phyloP scores from a whole-genome alignment of 2,797 vertebrate genomes.

The Sebastolobus alascanus region DNA sequence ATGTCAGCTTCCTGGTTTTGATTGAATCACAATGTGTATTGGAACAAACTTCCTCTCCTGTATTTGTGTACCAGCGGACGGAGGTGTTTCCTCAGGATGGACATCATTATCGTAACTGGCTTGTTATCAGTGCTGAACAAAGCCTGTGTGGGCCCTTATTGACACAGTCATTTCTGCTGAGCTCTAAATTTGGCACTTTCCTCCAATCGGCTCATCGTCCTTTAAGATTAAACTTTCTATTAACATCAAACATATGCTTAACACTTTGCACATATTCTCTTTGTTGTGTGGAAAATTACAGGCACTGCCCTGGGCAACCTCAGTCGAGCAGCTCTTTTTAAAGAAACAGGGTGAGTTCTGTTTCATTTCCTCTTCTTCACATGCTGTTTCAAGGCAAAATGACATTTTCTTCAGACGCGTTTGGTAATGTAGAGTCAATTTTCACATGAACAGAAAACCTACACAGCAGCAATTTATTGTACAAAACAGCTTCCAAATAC shows the following conservation, averaged over 20 bases:
- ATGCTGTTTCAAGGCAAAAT: conserved; percentile 11
- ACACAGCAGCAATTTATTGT: neutral
- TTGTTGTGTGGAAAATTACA: conserved; percentile 27
- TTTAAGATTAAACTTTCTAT: conserved; percentile 41
- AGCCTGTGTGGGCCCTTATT: conserved; percentile 17
- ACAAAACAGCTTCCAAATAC: neutral
- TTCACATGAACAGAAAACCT: neutral
- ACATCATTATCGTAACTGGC: conserved; percentile 12
- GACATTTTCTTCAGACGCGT: neutral
- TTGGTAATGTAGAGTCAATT: neutral
- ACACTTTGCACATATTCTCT: conserved; percentile 34
- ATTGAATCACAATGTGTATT: conserved; percentile 2
- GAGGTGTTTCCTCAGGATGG: conserved; percentile 41
- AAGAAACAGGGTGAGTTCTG: conserved; percentile 18
- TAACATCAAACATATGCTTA: conserved; percentile 57
- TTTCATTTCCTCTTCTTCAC: conserved; percentile 9
- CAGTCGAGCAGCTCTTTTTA: conserved; percentile 7
- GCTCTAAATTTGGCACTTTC: conserved; percentile 35
- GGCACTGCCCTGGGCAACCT: conserved; percentile 27
- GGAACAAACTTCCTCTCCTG: neutral
- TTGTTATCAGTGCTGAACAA: conserved; percentile 42
- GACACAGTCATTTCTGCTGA: conserved; percentile 49
- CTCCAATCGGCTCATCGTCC: conserved; percentile 33
- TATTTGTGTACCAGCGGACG: conserved; percentile 1
- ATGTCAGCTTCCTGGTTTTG: conserved; percentile 5